Evolutionary conservation across 2,113 vertebrate genomes (phyloP).

Genomic region (Peromyscus maniculatus): DNA sequence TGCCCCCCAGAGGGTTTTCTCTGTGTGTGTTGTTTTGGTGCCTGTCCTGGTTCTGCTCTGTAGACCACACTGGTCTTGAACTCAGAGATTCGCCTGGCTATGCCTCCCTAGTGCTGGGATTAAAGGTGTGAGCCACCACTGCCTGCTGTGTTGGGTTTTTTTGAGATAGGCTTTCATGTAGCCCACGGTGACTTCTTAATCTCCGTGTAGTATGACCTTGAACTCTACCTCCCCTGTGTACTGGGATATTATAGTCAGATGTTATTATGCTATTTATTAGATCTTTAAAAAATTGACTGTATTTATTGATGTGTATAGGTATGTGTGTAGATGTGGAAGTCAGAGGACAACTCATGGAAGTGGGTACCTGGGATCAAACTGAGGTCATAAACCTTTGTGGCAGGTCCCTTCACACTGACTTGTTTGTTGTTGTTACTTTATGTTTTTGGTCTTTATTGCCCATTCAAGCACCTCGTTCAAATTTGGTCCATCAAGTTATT

Average conservation of each 20-base stretch:
- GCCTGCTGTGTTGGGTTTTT: too few relatives aligned
- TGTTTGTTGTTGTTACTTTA: neutral
- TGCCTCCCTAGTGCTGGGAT: too few relatives aligned
- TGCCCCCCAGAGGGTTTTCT: too few relatives aligned
- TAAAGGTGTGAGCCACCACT: too few relatives aligned
- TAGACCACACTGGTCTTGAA: too few relatives aligned
- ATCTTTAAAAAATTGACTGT: neutral
- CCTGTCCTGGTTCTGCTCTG: too few relatives aligned
- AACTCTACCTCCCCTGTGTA: neutral
- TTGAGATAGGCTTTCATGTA: neutral
- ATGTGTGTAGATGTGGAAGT: neutral
- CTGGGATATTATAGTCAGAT: neutral
- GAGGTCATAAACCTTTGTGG: neutral
- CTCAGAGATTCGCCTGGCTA: too few relatives aligned
- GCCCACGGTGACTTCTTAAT: neutral
- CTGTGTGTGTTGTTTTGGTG: too few relatives aligned
- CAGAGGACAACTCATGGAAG: neutral
- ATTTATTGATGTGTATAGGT: neutral
- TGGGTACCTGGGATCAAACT: neutral
- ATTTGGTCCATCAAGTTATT: neutral
- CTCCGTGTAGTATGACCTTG: neutral
- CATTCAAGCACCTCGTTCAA: neutral
- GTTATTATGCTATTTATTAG: neutral
- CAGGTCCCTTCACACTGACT: neutral
- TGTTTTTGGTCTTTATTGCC: conserved; percentile 13